Base-by-base conservation (phyloP, 2,113 vertebrate species). In the Chloebia gouldiae region DNA sequence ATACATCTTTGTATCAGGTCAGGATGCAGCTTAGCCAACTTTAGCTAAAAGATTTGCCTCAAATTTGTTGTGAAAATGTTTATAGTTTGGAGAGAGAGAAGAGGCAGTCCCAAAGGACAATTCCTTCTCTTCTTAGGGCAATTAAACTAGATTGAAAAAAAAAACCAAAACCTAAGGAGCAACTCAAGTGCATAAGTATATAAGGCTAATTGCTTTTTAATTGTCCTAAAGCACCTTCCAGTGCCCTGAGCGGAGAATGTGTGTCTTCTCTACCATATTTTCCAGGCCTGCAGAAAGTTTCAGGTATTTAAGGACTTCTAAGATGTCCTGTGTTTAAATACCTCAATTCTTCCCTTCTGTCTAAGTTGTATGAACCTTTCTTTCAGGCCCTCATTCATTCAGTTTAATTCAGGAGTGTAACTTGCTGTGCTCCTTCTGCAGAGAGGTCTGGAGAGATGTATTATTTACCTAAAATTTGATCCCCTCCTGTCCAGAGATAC, bases 311-410 rank as follows among this genome's bases (percentile, higher is more conserved):
- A 85, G 10, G 16, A 47, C 10, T 93, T 86, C 77, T 54, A 70
- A 77, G 64, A 63, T 25, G 18, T 14, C 12, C 25, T 86, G 0
- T 82, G 16, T 57, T 88, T 88, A 72, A 91, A 69, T 18, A 50
- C 6, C 10, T 87, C 24, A 39, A 19, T 56, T 68, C 4, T 42
- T 65, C 33, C 27, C 25, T 76, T 70, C 77, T 59, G 15, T 57
- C 15, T 40, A 59, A 53, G 7, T 47, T 86, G 35, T 9, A 64
- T n/a, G 14, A 81, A 18, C 31, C 13, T 10, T 73, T 28, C 13
- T 61, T 59, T 68, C 22, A 51, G 33, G 9, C 13, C 5, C 5
- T 0, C 0, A 33, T 44, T 79, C 0, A 15, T 49, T 45, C 1
- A 0, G 9, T 75, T 79, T 51, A 42, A 24, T 81, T 72, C 31